Evolutionary conservation across 2,113 vertebrate species (phyloP).

Genomic region (Lynx canadensis): DNA sequence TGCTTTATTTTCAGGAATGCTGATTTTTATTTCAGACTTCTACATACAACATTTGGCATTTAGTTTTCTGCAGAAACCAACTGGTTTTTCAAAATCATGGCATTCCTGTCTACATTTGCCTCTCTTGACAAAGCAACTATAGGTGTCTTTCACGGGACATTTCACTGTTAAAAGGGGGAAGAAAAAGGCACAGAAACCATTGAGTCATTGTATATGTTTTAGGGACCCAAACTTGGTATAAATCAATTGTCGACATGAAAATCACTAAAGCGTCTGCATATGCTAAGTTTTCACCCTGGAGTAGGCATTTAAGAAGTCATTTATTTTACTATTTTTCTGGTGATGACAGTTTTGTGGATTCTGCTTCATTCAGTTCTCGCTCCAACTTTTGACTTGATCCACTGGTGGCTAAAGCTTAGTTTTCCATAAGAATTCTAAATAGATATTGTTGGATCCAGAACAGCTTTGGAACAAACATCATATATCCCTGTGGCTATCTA

Average conservation of each 20-base stretch:
- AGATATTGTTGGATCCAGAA: neutral
- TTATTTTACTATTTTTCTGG: neutral
- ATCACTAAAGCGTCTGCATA: neutral
- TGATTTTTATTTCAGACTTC: neutral
- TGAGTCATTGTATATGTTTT: neutral
- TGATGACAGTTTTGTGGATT: neutral
- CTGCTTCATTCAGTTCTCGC: neutral
- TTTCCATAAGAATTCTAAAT: neutral
- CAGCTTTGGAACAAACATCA: neutral
- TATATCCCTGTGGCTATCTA: neutral
- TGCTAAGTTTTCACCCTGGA: neutral
- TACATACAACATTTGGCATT: neutral
- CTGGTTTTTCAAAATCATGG: neutral
- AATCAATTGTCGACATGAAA: neutral
- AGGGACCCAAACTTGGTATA: neutral
- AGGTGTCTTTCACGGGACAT: conserved; percentile 42
- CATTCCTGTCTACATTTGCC: neutral
- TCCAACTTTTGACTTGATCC: neutral
- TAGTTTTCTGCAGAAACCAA: conserved; percentile 49
- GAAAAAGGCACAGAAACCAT: neutral
- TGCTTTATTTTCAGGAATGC: neutral
- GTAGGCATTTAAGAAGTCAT: neutral
- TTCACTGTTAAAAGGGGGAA: conserved; percentile 42
- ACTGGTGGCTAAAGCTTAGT: neutral
- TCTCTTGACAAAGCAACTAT: neutral